Percentiles rank a stretch among this genome's conserved stretches.
These are phyloP conservation scores for Chelonia mydas DNA, from an alignment of 2,797 vertebrate species.

Conservation along the genomic window DNA sequence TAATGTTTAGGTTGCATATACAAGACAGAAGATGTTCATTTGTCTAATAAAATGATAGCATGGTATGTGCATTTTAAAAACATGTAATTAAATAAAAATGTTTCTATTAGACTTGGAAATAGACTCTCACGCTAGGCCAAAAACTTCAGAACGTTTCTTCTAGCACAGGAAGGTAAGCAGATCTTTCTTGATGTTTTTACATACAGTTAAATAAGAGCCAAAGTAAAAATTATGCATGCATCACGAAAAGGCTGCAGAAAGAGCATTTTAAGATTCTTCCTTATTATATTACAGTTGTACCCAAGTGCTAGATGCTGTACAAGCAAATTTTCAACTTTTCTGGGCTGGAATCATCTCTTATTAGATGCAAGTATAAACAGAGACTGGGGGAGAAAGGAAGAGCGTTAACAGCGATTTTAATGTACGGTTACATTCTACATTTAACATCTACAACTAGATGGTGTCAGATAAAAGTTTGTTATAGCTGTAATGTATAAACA, in stretches of 20 bases:
- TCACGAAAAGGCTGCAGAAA: not conserved
- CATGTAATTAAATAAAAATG: not conserved
- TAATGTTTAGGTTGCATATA: not conserved
- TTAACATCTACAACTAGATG: not conserved
- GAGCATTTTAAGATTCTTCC: not conserved
- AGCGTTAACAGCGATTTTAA: not conserved
- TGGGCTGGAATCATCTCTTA: not conserved
- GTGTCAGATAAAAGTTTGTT: too few relatives aligned
- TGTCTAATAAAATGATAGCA: not conserved
- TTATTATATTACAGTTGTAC: accelerated
- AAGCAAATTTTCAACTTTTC: not conserved
- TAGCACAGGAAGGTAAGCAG: too few relatives aligned
- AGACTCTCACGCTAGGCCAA: not conserved
- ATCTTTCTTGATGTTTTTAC: not conserved
- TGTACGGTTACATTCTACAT: not conserved
- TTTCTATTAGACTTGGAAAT: not conserved
- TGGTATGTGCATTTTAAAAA: conserved; percentile 23
- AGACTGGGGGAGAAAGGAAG: not conserved
- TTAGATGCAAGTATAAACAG: not conserved
- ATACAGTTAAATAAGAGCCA: not conserved
- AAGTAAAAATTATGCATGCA: not conserved
- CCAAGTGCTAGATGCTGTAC: not conserved
- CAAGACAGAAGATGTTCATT: conserved; percentile 7
- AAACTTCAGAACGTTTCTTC: too few relatives aligned
- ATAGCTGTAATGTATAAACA: not conserved